A percentile compares a stretch with the other conserved stretches of the same genome.
phyloP scores from a whole-genome alignment of 2,888 invertebrate species.

The Agriopis aurantiaria region DNA sequence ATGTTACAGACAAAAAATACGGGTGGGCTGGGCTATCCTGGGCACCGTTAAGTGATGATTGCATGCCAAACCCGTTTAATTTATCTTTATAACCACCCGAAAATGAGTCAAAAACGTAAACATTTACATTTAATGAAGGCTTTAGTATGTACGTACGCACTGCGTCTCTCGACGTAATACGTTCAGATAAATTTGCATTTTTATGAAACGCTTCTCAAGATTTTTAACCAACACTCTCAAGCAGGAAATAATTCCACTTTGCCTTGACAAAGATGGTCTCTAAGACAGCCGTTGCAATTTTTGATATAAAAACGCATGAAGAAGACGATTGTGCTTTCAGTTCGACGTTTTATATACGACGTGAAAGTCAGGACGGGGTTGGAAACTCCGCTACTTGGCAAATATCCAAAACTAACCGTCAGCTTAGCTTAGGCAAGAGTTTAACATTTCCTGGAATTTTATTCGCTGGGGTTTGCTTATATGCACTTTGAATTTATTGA shows the following conservation, averaged over 20 bases:
- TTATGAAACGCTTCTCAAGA: conserved; percentile 65
- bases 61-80: neutral
- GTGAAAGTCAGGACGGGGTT: conserved; percentile 40
- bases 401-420: conserved; percentile 51
- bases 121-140: conserved; percentile 69
- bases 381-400: conserved; percentile 50
- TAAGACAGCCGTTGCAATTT: neutral
- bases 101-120: conserved; percentile 33
- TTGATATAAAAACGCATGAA: conserved; percentile 18
- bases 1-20: too few relatives aligned
- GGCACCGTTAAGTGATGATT: neutral
- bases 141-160: conserved; percentile 28
- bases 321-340: conserved; percentile 46
- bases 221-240: conserved; percentile 29
- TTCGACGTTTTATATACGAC: conserved; percentile 53
- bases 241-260: neutral
- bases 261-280: neutral
- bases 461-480: conserved; percentile 13
- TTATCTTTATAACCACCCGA: neutral
- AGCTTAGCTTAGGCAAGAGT: conserved; percentile 52
- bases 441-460: conserved; percentile 37
- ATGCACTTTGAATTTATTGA: neutral
- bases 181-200: conserved; percentile 66
- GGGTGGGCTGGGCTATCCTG: too few relatives aligned
- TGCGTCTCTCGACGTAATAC: conserved; percentile 55